Conservation (phyloP, 2,888 invertebrate genomes). For the Mimachlamys varia region DNA sequence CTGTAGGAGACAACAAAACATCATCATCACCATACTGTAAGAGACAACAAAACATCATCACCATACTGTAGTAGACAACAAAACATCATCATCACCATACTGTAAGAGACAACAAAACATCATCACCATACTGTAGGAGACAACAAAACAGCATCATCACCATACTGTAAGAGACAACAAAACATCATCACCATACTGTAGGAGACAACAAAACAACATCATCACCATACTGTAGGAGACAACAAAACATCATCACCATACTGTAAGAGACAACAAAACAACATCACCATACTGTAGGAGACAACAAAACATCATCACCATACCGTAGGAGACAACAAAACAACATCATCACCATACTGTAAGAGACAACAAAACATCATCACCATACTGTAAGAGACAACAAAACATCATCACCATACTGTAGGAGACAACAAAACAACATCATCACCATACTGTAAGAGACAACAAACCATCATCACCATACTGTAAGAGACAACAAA, state of each 20-base stretch:
- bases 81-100: too few relatives aligned
- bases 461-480: too few relatives aligned
- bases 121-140: too few relatives aligned
- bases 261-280: too few relatives aligned
- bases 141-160: conserved; percentile 70
- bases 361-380: conserved; percentile 47
- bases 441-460: too few relatives aligned
- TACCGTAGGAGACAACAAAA: too few relatives aligned
- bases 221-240: conserved; percentile 70
- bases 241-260: not conserved
- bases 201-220: too few relatives aligned
- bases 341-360: conserved; percentile 71
- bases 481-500: conserved; percentile 61
- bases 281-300: conserved; percentile 71
- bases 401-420: conserved; percentile 72
- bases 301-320: not conserved
- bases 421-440: conserved; percentile 51
- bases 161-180: conserved; percentile 64
- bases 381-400: too few relatives aligned
- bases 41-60: conserved; percentile 28
- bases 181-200: too few relatives aligned
- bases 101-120: conserved; percentile 56
- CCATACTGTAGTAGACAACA: too few relatives aligned
- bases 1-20: too few relatives aligned
- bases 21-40: conserved; percentile 74